A percentile compares a stretch with the other conserved stretches of the same genome.
Conservation (phyloP, 2,888 invertebrate species). For the Platerodrilus igneus region DNA sequence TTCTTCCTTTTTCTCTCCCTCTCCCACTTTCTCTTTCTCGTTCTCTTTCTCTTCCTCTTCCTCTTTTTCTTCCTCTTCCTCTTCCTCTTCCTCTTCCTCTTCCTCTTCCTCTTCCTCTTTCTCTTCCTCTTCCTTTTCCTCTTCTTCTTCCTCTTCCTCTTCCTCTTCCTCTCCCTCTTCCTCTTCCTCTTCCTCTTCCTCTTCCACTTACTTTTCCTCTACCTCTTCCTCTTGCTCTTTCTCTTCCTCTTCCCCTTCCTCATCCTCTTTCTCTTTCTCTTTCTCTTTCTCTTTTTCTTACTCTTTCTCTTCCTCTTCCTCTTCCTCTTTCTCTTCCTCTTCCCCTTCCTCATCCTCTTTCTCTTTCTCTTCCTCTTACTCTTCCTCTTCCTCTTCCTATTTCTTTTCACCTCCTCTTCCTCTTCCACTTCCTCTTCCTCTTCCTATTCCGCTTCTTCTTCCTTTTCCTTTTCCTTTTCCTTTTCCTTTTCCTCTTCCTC, state of each 20-base stretch:
- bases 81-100: too few relatives aligned
- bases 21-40: too few relatives aligned
- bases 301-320: background rate
- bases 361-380: too few relatives aligned
- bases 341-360: background rate
- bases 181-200: background rate
- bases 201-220: background rate
- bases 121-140: background rate
- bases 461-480: background rate
- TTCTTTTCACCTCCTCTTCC: background rate
- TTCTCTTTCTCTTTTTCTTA: too few relatives aligned
- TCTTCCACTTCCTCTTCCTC: background rate
- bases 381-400: too few relatives aligned
- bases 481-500: background rate
- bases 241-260: background rate
- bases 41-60: too few relatives aligned
- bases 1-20: too few relatives aligned
- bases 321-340: background rate
- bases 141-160: background rate
- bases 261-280: background rate
- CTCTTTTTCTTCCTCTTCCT: too few relatives aligned
- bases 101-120: too few relatives aligned
- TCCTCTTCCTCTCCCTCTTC: background rate
- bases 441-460: background rate
- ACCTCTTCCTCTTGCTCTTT: background rate